phyloP scores from a whole-genome alignment of 1,140 invertebrate species.

The Trypoxylus dichotomus region DNA sequence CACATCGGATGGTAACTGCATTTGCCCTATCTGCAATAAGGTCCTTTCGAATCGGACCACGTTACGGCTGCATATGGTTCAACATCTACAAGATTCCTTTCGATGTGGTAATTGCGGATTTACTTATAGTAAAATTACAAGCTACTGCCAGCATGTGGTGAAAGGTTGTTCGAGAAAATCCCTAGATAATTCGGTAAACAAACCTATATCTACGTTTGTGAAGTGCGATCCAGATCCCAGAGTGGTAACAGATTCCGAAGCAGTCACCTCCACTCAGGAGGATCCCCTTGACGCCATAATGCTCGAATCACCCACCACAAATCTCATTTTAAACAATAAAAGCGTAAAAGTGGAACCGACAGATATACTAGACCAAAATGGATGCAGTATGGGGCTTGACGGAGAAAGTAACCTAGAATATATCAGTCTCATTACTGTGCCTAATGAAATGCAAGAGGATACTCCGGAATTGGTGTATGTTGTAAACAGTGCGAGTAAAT shows the following conservation, averaged over 20 bases:
- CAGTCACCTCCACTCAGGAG: background rate
- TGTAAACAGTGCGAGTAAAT: background rate
- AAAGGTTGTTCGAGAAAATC: background rate
- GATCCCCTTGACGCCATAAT: background rate
- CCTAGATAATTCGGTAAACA: too few relatives aligned
- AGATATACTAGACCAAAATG: background rate
- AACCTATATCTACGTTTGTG: background rate
- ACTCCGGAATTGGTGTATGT: background rate
- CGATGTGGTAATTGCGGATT: background rate
- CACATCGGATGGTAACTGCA: background rate
- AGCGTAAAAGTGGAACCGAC: background rate
- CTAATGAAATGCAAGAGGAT: background rate
- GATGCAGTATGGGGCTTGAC: background rate
- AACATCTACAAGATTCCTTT: background rate
- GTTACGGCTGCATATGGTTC: background rate
- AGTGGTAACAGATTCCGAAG: background rate
- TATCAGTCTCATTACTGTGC: background rate
- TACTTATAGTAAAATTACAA: background rate
- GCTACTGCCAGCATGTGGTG: background rate
- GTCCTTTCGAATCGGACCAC: background rate
- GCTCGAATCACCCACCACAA: background rate
- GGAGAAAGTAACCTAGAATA: background rate
- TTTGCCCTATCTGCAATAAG: background rate
- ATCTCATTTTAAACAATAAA: background rate
- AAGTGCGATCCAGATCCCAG: background rate